These are phyloP conservation scores for Bugulina stolonifera DNA, from an alignment of 2,888 invertebrate species.

Conservation along the genomic window DNA sequence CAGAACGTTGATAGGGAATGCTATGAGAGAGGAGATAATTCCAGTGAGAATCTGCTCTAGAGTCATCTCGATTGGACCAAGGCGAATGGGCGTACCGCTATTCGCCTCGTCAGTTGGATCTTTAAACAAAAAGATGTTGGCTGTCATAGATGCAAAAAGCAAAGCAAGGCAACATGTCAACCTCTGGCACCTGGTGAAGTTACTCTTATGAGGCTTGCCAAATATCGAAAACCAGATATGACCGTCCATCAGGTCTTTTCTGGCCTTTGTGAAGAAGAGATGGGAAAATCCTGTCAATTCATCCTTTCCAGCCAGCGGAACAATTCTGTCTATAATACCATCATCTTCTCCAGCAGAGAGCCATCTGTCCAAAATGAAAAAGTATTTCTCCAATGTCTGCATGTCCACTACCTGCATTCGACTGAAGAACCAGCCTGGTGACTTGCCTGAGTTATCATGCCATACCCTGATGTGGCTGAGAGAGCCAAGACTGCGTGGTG, in stretches of 20 bases:
- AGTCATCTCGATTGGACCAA: conserved; percentile 48
- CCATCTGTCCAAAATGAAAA: conserved; percentile 33
- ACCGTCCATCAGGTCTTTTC: conserved; percentile 33
- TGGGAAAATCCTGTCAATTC: conserved; percentile 34
- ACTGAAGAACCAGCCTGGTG: conserved; percentile 42
- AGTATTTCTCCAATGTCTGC: conserved; percentile 36
- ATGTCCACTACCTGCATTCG: conserved; percentile 39
- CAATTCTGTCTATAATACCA: conserved; percentile 34
- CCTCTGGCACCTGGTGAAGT: conserved; percentile 44
- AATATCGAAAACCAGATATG: conserved; percentile 37
- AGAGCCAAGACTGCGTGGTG: conserved; percentile 32
- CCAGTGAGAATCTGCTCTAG: conserved; percentile 36
- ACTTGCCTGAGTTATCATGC: conserved; percentile 42
- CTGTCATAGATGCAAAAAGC: conserved; percentile 50
- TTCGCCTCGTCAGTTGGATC: background rate
- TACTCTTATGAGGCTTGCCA: conserved; percentile 32
- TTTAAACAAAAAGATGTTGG: conserved; percentile 45
- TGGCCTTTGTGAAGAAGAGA: conserved; percentile 34
- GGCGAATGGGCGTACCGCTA: conserved; percentile 30
- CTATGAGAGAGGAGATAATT: conserved; percentile 31
- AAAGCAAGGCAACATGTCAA: conserved; percentile 48
- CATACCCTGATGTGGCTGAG: conserved; percentile 35
- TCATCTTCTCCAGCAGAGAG: conserved; percentile 34
- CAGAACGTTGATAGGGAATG: conserved; percentile 32
- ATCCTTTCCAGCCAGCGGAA: conserved; percentile 33